Evolutionary conservation across 1,140 invertebrate genomes (phyloP).

Genomic region (Lutraria rhynchaena): DNA sequence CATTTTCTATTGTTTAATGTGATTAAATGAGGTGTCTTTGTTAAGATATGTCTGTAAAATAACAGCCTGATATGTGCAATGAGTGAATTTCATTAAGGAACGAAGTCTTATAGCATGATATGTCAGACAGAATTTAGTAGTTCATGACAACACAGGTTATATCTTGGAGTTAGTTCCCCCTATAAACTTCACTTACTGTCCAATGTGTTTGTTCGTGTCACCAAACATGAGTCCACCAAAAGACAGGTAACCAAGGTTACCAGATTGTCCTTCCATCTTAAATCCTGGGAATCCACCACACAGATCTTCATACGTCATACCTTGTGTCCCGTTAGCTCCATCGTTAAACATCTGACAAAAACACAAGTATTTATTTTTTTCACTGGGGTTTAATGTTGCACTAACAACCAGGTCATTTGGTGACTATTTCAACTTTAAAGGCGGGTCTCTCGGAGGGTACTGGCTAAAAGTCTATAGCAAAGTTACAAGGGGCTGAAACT

Average conservation of each 20-base stretch:
- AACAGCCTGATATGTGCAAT: too few relatives aligned
- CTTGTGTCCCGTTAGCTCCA: slow-evolving; percentile 43
- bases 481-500: background rate
- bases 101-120: too few relatives aligned
- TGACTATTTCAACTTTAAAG: background rate
- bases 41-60: too few relatives aligned
- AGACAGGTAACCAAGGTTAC: slow-evolving; percentile 54
- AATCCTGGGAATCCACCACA: slow-evolving; percentile 61
- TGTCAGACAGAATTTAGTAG: too few relatives aligned
- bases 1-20: too few relatives aligned
- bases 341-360: slow-evolving; percentile 44
- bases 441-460: background rate
- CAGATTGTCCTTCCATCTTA: slow-evolving; percentile 14
- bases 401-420: background rate
- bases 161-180: too few relatives aligned
- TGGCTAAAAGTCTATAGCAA: background rate
- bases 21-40: too few relatives aligned
- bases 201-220: slow-evolving; percentile 58
- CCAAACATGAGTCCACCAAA: slow-evolving; percentile 59
- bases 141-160: too few relatives aligned
- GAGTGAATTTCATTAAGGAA: too few relatives aligned
- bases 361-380: background rate
- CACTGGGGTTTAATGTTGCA: background rate
- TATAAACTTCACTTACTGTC: slow-evolving; percentile 56
- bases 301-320: slow-evolving; percentile 4